These are phyloP conservation scores for Taurulus bubalis DNA, from an alignment of 2,113 vertebrate genomes.

Conservation along the genomic window DNA sequence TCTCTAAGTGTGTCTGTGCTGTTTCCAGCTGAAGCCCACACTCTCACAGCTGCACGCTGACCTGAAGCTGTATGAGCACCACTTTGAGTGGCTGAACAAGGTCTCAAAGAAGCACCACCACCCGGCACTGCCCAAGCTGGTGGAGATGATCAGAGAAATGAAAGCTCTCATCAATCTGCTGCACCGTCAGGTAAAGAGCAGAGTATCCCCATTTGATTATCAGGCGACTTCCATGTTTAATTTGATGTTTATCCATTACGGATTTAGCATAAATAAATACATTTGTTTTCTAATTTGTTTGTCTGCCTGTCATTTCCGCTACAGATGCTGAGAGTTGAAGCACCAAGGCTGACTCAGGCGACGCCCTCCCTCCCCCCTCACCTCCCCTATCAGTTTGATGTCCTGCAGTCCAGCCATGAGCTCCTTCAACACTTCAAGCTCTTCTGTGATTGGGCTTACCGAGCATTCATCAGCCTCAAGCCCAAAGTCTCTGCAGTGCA, in stretches of 20 bases:
- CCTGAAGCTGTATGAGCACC: slow-evolving; percentile 84
- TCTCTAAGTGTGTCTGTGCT: slow-evolving; percentile 60
- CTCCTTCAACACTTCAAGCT: slow-evolving; percentile 85
- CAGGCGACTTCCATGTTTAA: neutral
- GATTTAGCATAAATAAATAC: neutral
- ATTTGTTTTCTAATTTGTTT: neutral
- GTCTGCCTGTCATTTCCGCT: neutral
- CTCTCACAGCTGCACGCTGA: slow-evolving; percentile 85
- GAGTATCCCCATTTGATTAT: neutral
- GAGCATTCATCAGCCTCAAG: slow-evolving; percentile 84
- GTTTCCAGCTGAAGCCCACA: slow-evolving; percentile 82
- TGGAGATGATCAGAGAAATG: slow-evolving; percentile 81
- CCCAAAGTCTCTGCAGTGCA: slow-evolving; percentile 74
- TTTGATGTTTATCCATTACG: neutral
- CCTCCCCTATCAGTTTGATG: slow-evolving; percentile 72
- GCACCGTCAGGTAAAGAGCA: slow-evolving; percentile 79
- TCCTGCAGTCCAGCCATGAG: slow-evolving; percentile 83
- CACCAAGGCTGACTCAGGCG: slow-evolving; percentile 60
- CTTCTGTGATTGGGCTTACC: slow-evolving; percentile 85
- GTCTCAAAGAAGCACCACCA: slow-evolving; percentile 83
- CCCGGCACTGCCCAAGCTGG: slow-evolving; percentile 77
- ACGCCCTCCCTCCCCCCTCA: slow-evolving; percentile 77
- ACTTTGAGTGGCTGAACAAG: slow-evolving; percentile 85
- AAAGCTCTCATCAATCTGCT: slow-evolving; percentile 80
- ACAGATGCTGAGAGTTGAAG: slow-evolving; percentile 81